These are phyloP conservation scores for Rotaria sp. DNA, from an alignment of 2,888 invertebrate species.

Conservation along the genomic window DNA sequence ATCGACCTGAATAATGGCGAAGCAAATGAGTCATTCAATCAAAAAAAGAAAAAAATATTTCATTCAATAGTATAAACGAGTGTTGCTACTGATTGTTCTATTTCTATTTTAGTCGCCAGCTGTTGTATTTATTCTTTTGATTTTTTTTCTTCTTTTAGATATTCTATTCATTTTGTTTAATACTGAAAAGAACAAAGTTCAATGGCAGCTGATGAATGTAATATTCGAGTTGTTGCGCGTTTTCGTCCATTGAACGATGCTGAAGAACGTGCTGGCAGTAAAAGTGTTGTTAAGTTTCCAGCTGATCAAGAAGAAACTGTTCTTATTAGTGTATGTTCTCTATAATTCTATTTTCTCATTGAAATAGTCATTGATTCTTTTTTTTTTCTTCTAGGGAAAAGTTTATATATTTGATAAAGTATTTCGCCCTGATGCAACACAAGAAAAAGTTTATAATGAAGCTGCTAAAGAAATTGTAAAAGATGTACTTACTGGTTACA, in stretches of 20 bases:
- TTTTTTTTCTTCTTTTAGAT: neutral
- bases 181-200: neutral
- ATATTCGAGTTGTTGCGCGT: constrained; percentile 81
- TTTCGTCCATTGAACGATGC: constrained; percentile 93
- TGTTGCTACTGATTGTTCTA: neutral
- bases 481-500: constrained; percentile 94
- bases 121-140: neutral
- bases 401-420: constrained; percentile 98
- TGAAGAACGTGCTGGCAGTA: constrained; percentile 90
- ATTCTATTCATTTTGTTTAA: neutral
- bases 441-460: constrained; percentile 97
- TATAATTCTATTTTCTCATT: too few relatives aligned
- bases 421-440: constrained; percentile 94
- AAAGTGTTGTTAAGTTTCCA: constrained; percentile 89
- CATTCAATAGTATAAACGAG: neutral
- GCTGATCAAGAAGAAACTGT: constrained; percentile 59
- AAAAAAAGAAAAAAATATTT: constrained; percentile 31
- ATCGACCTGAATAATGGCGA: neutral
- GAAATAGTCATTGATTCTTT: constrained; percentile 53
- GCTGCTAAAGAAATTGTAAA: constrained; percentile 94
- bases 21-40: neutral
- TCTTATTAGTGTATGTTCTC: constrained; percentile 17
- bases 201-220: constrained; percentile 45
- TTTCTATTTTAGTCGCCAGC: neutral
- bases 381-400: constrained; percentile 64